Evolutionary conservation across 2,113 vertebrate genomes (phyloP).

Genomic region (Eolophus roseicapilla): DNA sequence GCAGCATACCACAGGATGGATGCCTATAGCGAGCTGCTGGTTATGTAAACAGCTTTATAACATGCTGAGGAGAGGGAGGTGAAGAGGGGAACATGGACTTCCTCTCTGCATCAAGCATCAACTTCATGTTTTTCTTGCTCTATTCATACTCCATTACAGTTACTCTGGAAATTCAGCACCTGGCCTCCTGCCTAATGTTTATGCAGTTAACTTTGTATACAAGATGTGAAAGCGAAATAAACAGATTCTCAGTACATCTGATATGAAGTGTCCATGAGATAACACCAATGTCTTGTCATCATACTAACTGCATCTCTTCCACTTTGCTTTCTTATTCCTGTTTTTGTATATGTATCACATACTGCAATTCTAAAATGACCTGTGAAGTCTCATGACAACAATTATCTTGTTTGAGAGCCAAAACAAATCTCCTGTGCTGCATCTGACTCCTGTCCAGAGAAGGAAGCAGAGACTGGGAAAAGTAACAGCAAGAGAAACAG

Average conservation of each 20-base stretch:
- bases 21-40: accelerated
- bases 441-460: not conserved
- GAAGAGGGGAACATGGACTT: accelerated
- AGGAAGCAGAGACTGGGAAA: not conserved
- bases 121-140: not conserved
- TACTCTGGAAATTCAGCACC: not conserved
- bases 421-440: not conserved
- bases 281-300: not conserved
- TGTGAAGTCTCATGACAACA: not conserved
- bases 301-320: not conserved
- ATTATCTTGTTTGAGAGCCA: not conserved
- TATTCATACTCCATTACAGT: not conserved
- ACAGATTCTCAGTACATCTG: not conserved
- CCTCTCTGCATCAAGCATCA: accelerated
- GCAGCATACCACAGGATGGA: accelerated
- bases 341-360: not conserved
- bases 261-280: not conserved
- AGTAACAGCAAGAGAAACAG: not conserved
- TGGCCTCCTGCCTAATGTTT: not conserved
- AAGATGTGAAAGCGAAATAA: not conserved
- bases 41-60: not conserved
- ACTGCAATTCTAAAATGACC: not conserved
- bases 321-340: not conserved
- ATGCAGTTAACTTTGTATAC: not conserved
- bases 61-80: not conserved